A percentile compares a stretch with the other conserved stretches of the same genome.
These are phyloP conservation scores for Synaphobranchus kaupii DNA, from an alignment of 2,797 vertebrate genomes.

Conservation along the genomic window DNA sequence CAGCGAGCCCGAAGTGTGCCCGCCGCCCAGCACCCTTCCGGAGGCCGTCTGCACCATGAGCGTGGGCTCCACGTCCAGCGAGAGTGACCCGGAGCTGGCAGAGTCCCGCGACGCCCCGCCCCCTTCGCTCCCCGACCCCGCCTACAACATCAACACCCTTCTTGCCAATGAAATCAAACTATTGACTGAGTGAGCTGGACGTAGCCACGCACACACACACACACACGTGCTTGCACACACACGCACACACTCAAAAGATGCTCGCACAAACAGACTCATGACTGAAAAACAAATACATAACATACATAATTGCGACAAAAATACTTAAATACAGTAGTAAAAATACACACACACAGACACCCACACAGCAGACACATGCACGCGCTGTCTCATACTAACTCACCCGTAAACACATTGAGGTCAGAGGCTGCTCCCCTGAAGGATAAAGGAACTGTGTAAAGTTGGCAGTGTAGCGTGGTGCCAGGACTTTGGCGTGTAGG, in stretches of 20 bases:
- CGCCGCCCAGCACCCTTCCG: conserved; percentile 67
- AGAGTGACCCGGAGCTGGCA: conserved; percentile 84
- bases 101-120: conserved; percentile 70
- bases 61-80: conserved; percentile 84
- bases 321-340: conserved; percentile 28
- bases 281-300: conserved; percentile 38
- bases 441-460: conserved; percentile 39
- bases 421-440: conserved; percentile 84
- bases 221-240: conserved; percentile 19
- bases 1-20: conserved; percentile 80
- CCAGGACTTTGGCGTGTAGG: conserved; percentile 26
- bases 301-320: conserved; percentile 27
- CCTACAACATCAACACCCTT: conserved; percentile 84
- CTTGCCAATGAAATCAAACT: conserved; percentile 85
- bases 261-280: conserved; percentile 47
- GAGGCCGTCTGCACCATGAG: conserved; percentile 81
- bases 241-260: conserved; percentile 31
- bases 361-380: conserved; percentile 43
- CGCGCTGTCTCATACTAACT: conserved; percentile 58
- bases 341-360: not conserved
- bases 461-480: conserved; percentile 44
- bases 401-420: conserved; percentile 53
- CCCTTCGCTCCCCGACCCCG: conserved; percentile 68
- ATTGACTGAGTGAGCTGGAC: conserved; percentile 84
- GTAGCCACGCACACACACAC: conserved; percentile 34